Base-by-base conservation (phyloP, 2,888 invertebrate species). In the Chymomyza amoena region DNA sequence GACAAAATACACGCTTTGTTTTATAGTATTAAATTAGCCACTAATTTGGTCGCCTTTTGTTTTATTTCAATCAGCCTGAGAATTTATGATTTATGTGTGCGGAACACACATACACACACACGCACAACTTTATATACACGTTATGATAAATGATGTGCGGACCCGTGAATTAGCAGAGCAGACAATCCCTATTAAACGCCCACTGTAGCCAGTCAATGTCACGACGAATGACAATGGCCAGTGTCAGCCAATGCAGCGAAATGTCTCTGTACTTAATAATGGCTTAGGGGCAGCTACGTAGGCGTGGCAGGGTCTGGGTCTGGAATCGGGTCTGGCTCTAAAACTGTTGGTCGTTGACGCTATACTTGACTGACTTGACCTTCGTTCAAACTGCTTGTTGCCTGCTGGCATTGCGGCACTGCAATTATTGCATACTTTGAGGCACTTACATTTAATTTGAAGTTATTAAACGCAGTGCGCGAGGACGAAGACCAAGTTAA, bases 381-480 rank as follows among this genome's bases (percentile, higher is more conserved):
- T 63, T 56, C 56, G 61, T 61, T 36, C 66, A 67, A 75, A 64
- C 67, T 70, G 78, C 64, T 64, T 63, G 28, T 13, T 45, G 39
- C 71, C 75, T 68, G 52, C 72, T 60, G 79, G 67, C 71, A 59
- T 13, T 61, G 75, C 71, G 73, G 74, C 39, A 45, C 74, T 70
- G 73, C 78, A 86, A 86, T 84, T 80, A 86, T 79, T 79, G 79
- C 84, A 80, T 86, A 82, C 84, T 84, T 85, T 80, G 76, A 70
- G 79, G 76, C 80, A 75, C 75, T 79, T 81, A 73, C 69, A 81
- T 79, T 83, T 85, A 74, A 83, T 83, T 84, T 80, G 71, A 79
- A 80, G 76, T 87, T 85, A 85, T 87, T 83, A 79, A 79, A 67
- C 70, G 66, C 71, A 61, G 72, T 81, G 5, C 15, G 54, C 64